Base-by-base conservation (phyloP, 1,140 invertebrate species). In the Harlomillsia oculata region DNA sequence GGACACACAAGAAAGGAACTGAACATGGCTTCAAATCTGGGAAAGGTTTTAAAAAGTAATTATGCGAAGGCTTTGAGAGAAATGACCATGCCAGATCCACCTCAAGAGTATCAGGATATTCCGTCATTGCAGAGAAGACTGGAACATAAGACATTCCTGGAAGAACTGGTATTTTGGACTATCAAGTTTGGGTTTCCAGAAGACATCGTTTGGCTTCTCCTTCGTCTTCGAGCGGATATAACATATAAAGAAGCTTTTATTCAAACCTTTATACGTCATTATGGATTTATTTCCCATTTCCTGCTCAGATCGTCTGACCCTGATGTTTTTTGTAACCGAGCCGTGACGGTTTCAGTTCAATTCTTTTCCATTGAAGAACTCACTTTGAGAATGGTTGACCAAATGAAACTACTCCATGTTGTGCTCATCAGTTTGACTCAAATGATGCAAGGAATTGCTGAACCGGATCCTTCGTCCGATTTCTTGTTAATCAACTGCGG, bases 131-230 rank as follows among this genome's bases (percentile, higher is more conserved):
- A 29, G n/a, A 56, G 43, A 23, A 26, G 1, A 13, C n/a, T 40
- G 16, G 28, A 41, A 14, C 43, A 46, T 16, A 39, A 30, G 23
- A 58, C 39, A 8, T 58, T 58, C 32, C 76, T 97, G 16, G 92
- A 97, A 71, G 93, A 97, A 75, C 78, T 97, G 52, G 86, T 97
- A 62, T 97, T 97, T 74, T 97, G 93, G 93, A 94, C 89, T 16
- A 89, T 96, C 20, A 89, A 89, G 68, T 94, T 87, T 73, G 92
- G 97, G 73, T 98, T 97, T 75, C 93, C 92, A 1, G 89, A 96
- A 72, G 94, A 93, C 67, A 78, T 97, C 25, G 89, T 95, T 13
- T 96, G 91, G 67, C 80, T 96, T 40, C 72, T 98, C 16, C 76
- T 97, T 13, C 95, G 95, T 71, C 89, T 97, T 82, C 73, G 97